Evolutionary conservation across 2,888 invertebrate species (phyloP).

Genomic region (Dexiosoma caninum): DNA sequence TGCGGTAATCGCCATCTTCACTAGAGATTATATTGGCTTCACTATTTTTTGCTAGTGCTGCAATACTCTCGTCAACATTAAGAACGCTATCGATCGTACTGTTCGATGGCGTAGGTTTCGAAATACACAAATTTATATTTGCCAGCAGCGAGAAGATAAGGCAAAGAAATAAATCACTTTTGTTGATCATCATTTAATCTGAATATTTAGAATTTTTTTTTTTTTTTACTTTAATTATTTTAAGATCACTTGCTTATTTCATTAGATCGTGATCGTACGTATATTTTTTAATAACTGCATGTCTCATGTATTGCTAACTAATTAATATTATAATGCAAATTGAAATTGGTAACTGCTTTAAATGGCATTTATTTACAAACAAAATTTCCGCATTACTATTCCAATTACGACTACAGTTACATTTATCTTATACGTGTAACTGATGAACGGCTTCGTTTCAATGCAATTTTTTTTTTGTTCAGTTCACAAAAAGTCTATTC

Average conservation of each 20-base stretch:
- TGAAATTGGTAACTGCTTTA: constrained; percentile 12
- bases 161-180: constrained; percentile 15
- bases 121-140: constrained; percentile 15
- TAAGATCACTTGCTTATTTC: not conserved
- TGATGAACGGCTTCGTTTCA: not conserved
- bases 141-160: not conserved
- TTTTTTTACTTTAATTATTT: not conserved
- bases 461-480: not conserved
- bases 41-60: not conserved
- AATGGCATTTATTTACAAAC: constrained; percentile 16
- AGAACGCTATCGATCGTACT: not conserved
- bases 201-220: not conserved
- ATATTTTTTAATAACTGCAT: not conserved
- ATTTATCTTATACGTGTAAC: not conserved
- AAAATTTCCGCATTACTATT: constrained; percentile 19
- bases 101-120: constrained; percentile 24
- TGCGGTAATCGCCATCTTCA: constrained; percentile 54
- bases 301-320: constrained; percentile 3
- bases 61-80: not conserved
- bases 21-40: constrained; percentile 16
- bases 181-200: not conserved
- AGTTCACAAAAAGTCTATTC: not conserved
- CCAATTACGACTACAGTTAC: not conserved
- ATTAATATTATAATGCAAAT: constrained; percentile 18
- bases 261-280: not conserved